phyloP scores from a whole-genome alignment of 1,140 invertebrate genomes.

The Nebria ingens region DNA sequence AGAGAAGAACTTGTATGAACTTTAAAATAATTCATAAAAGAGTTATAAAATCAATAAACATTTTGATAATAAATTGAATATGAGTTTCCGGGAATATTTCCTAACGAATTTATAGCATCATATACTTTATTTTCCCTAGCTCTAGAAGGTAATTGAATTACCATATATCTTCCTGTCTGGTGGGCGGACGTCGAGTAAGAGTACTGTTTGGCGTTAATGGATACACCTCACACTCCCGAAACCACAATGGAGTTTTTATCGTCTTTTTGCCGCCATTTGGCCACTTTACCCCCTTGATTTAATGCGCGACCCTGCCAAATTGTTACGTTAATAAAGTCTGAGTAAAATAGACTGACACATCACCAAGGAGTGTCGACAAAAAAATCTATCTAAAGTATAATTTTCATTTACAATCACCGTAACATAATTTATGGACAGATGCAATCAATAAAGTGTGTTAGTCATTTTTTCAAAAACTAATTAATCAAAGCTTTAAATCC shows the following conservation, averaged over 20 bases:
- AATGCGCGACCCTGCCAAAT: background rate
- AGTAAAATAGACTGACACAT: background rate
- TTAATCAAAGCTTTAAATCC: too few species aligned
- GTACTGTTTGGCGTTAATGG: background rate
- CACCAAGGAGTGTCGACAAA: background rate
- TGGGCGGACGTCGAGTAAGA: background rate
- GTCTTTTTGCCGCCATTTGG: background rate
- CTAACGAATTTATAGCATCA: background rate
- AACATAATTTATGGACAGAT: too few species aligned
- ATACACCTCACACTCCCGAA: background rate
- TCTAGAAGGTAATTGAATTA: background rate
- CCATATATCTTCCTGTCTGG: background rate
- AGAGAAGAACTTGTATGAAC: too few species aligned
- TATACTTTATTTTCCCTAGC: too few species aligned
- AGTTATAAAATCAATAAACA: too few species aligned
- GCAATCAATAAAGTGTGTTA: too few species aligned
- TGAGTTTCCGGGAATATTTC: too few species aligned
- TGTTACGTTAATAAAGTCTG: slow-evolving; percentile 2
- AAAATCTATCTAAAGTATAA: too few species aligned
- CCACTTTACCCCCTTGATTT: background rate
- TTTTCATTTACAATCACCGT: too few species aligned
- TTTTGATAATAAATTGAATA: too few species aligned
- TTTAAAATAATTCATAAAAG: too few species aligned
- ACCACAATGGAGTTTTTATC: background rate
- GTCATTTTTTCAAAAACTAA: too few species aligned